Base-by-base conservation (phyloP, 2,113 vertebrate genomes). In the Brachirus orientalis region DNA sequence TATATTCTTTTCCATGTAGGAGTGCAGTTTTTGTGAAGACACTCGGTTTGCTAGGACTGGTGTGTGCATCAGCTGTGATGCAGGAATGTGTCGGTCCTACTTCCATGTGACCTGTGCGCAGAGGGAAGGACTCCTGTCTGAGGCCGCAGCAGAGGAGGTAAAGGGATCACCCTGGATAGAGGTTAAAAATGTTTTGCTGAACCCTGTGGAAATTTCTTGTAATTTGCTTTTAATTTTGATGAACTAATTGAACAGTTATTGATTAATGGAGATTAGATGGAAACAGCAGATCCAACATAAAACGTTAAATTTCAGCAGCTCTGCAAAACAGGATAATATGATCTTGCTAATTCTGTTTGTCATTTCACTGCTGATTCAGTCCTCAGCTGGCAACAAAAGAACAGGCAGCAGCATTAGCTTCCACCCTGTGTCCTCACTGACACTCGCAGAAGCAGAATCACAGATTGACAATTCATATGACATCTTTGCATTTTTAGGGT, bases 51-150 rank as follows among this genome's bases (percentile, higher is more conserved):
- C 97, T 75, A 93, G 98, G 63, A 99, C 98, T 3, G 98, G 98
- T 1, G 98, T 99, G 11, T 99, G 98, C 76, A 98, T 99, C 82
- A 99, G 97, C 85, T 99, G 98, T 78, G 98, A 99, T 71, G 98
- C 98, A 35, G 98, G 98, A 14, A 99, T 99, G 97, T 99, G 98
- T 80, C 94, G 98, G 57, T 96, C 97, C 43, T 99, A 95, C 88
- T 99, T 99, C 82, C 98, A 99, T 0, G 98, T 99, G 59, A 99
- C 97, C 9, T 99, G 98, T 0, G 98, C 98, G 28, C 98, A 99
- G 88, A 94, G 96, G 80, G 98, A 99, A 92, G 98, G 97, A 12
- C 94, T 99, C 3, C 94, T 99, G 48, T 99, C 98, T 37, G 98
- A 99, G 91, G 98, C 97, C 43, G 97, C 98, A 37, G 98, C 98